Conservation (phyloP, 1,140 invertebrate genomes). For the Himalopsyche phryganea region DNA sequence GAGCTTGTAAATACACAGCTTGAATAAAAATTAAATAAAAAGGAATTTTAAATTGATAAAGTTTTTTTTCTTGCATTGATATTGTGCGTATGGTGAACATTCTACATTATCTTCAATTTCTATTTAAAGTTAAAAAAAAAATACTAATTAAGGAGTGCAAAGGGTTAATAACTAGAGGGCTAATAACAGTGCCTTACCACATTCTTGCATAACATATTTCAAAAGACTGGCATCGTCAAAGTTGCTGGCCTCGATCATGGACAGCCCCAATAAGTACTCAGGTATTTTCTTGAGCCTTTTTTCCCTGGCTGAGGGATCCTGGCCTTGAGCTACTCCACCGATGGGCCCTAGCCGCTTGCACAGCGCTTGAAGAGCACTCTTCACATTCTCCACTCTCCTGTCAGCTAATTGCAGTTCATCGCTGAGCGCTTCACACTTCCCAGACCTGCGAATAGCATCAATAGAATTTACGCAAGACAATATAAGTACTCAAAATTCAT, state of each 20-base stretch:
- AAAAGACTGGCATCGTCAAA: constrained; percentile 57
- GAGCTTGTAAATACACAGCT: no score
- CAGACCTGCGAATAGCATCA: no score
- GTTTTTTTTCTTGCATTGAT: no score
- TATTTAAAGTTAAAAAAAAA: no score
- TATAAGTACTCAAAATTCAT: no score
- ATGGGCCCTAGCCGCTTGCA: constrained; percentile 59
- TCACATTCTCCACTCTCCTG: constrained; percentile 81
- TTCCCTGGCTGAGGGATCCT: constrained; percentile 66
- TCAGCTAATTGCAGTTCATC: constrained; percentile 85
- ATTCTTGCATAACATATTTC: constrained; percentile 56
- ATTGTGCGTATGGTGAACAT: no score
- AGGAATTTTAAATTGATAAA: no score
- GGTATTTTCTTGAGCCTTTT: constrained; percentile 64
- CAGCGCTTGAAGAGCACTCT: constrained; percentile 66
- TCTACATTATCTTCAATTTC: no score
- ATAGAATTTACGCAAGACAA: no score
- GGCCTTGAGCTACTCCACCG: constrained; percentile 56
- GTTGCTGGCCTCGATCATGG: constrained; percentile 56
- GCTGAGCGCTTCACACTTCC: constrained; percentile 80
- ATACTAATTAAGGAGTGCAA: no score
- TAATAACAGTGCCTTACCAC: constrained; percentile 50
- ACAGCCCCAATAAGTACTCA: constrained; percentile 55
- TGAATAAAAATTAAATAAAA: no score
- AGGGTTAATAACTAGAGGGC: no score